Conservation (phyloP, 2,888 invertebrate species). For the Nasonia oneida region DNA sequence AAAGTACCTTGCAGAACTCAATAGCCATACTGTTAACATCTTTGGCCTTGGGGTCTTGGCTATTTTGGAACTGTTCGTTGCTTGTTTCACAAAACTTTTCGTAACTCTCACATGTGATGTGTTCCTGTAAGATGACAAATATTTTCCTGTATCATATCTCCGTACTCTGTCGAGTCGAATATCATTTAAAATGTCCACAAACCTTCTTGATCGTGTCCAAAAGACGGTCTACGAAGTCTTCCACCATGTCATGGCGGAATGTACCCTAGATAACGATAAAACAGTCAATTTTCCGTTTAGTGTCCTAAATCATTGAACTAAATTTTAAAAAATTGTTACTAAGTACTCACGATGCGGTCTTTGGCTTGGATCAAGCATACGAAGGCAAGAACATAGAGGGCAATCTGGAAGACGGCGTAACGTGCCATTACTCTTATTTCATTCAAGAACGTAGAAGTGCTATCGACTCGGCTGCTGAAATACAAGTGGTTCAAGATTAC, state of each 20-base stretch:
- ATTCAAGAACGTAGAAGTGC: not conserved
- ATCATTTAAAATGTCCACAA: not conserved
- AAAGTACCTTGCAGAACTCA: conserved; percentile 42
- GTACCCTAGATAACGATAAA: not conserved
- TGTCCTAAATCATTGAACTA: not conserved
- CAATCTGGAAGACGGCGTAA: not conserved
- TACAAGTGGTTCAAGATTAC: not conserved
- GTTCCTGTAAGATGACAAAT: conserved; percentile 25
- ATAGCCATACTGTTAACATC: conserved; percentile 31
- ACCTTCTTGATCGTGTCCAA: conserved; percentile 31
- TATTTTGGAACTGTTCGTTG: conserved; percentile 37
- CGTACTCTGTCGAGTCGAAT: not conserved
- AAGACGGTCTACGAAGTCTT: not conserved
- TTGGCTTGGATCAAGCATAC: conserved; percentile 11
- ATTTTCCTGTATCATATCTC: not conserved
- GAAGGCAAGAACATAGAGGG: conserved; percentile 15
- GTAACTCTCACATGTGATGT: conserved; percentile 44
- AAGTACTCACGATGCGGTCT: conserved; percentile 26
- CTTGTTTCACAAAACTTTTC: conserved; percentile 35
- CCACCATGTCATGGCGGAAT: conserved; percentile 16
- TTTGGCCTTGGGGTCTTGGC: not conserved
- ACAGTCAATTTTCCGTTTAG: too few relatives aligned
- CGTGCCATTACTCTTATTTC: conserved; percentile 26
- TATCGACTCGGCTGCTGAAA: conserved; percentile 12
- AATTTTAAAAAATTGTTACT: not conserved